These are phyloP conservation scores for Aproaerema taeniolella DNA, from an alignment of 2,888 invertebrate genomes.

Conservation along the genomic window DNA sequence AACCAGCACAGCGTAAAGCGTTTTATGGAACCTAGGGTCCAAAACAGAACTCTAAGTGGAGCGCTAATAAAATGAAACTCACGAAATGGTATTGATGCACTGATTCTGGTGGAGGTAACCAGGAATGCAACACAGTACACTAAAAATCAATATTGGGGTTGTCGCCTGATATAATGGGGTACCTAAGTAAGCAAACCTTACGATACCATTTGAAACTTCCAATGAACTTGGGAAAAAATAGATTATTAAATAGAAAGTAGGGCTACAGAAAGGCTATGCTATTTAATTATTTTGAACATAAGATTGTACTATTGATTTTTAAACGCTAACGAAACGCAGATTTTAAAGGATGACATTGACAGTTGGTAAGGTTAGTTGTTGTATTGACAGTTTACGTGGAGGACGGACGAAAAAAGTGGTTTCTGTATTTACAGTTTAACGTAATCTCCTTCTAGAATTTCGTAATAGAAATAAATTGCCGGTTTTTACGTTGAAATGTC, in stretches of 20 bases:
- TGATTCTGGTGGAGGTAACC: neutral
- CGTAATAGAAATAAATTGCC: conserved; percentile 44
- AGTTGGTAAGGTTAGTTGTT: neutral
- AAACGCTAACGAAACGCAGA: neutral
- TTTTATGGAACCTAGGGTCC: neutral
- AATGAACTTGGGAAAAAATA: too few relatives aligned
- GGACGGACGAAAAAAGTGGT: too few relatives aligned
- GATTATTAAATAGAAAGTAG: neutral
- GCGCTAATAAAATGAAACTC: neutral
- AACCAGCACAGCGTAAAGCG: neutral
- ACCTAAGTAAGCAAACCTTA: too few relatives aligned
- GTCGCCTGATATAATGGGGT: too few relatives aligned
- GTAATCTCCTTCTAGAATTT: conserved; percentile 42
- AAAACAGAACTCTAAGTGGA: neutral
- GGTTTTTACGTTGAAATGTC: conserved; percentile 50
- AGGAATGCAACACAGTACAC: neutral
- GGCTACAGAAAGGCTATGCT: neutral
- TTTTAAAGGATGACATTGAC: conserved; percentile 9
- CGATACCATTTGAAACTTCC: too few relatives aligned
- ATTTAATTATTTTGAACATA: neutral
- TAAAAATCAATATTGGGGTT: neutral
- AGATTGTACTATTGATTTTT: neutral
- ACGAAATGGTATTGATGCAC: neutral
- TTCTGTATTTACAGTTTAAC: too few relatives aligned
- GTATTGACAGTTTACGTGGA: conserved; percentile 33